Percentiles rank a stretch among this genome's conserved stretches.
These are phyloP conservation scores for Tetragonula clypearis DNA, from an alignment of 1,140 invertebrate genomes.

Conservation along the genomic window DNA sequence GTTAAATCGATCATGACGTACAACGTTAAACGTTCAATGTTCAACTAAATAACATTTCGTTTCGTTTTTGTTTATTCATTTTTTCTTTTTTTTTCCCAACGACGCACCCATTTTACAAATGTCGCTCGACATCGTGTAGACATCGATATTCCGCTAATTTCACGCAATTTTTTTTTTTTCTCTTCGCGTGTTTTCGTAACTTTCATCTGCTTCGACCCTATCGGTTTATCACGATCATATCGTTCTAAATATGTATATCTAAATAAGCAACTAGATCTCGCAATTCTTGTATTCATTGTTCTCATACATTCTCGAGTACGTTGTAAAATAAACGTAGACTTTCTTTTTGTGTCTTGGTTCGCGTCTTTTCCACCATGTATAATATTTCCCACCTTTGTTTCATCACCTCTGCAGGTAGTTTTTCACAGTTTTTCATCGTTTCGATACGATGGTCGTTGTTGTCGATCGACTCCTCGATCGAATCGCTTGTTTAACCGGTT, in stretches of 20 bases:
- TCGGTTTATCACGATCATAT: background rate
- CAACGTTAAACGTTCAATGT: background rate
- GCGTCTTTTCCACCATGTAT: background rate
- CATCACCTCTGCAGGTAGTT: too few relatives aligned
- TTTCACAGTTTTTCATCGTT: conserved; percentile 20
- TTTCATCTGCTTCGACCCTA: conserved; percentile 11
- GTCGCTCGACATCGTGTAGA: conserved; percentile 45
- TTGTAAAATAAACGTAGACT: conserved; percentile 40
- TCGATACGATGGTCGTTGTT: conserved; percentile 48
- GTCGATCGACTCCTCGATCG: conserved; percentile 49
- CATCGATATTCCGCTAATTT: conserved; percentile 1
- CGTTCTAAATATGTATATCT: conserved; percentile 43
- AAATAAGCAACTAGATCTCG: conserved; percentile 50
- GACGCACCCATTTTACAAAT: conserved; percentile 6
- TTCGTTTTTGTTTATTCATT: background rate
- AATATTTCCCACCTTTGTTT: background rate
- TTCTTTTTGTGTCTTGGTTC: background rate
- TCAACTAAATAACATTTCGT: background rate
- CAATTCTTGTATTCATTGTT: conserved; percentile 27
- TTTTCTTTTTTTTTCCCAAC: background rate
- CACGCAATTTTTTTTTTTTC: too few relatives aligned
- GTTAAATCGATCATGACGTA: background rate
- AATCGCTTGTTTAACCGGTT: conserved; percentile 37
- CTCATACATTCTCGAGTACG: conserved; percentile 29
- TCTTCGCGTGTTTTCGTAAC: background rate